Evolutionary conservation across 2,888 invertebrate genomes (phyloP).

Genomic region (Adelognathus sp.): DNA sequence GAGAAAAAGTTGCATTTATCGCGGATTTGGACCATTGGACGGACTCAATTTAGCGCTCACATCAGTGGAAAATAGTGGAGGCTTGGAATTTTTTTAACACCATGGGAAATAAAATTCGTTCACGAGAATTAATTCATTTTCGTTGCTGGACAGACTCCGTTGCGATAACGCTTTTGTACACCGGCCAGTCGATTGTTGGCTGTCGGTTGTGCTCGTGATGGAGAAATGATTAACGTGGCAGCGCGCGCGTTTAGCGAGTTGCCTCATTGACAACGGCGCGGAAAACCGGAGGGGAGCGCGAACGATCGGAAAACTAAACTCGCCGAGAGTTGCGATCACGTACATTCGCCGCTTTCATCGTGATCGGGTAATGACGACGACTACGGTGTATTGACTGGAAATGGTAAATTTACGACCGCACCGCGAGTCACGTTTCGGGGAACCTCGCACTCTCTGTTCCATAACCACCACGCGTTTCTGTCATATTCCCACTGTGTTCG

Average conservation of each 20-base stretch:
- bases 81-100: too few relatives aligned
- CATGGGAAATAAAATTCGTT: too few relatives aligned
- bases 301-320: conserved; percentile 35
- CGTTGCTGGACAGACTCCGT: conserved; percentile 32
- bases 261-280: conserved; percentile 15
- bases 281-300: neutral
- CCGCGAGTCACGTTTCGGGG: neutral
- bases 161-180: conserved; percentile 25
- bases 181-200: conserved; percentile 1
- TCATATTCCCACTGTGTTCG: neutral
- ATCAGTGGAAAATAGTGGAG: too few relatives aligned
- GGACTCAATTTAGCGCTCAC: too few relatives aligned
- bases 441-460: neutral
- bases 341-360: conserved; percentile 32
- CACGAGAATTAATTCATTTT: conserved; percentile 18
- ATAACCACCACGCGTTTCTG: neutral
- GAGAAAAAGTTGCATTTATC: too few relatives aligned
- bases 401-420: conserved; percentile 33
- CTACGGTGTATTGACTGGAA: conserved; percentile 20
- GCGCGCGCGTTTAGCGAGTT: neutral
- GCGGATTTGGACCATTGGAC: too few relatives aligned
- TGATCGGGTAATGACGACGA: conserved; percentile 29
- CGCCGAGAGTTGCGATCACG: neutral
- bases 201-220: neutral
- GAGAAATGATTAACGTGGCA: conserved; percentile 41